A percentile compares a stretch with the other conserved stretches of the same genome.
These are phyloP conservation scores for Centropus bengalensis DNA, from an alignment of 2,113 vertebrate genomes.

Conservation along the genomic window DNA sequence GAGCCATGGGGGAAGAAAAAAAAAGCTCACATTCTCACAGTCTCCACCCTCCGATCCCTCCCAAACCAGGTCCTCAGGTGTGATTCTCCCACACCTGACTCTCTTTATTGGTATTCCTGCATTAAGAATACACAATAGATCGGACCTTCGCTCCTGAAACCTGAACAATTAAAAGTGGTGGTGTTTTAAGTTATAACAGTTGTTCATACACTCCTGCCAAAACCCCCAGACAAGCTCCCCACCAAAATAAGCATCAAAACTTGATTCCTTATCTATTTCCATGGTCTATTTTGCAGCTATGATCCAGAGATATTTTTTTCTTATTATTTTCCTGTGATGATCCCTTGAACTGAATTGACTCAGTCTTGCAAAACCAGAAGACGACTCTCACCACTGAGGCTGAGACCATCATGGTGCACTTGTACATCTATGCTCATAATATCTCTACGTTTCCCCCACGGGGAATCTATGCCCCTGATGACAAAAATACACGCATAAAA, in stretches of 20 bases:
- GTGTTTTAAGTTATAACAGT: neutral
- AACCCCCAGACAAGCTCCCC: neutral
- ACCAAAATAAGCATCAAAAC: neutral
- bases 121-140: neutral
- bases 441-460: neutral
- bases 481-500: conserved; percentile 39
- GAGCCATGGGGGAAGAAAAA: neutral
- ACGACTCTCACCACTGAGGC: neutral
- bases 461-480: neutral
- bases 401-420: neutral
- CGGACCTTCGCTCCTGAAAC: neutral
- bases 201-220: neutral
- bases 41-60: neutral
- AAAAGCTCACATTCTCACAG: neutral
- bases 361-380: neutral
- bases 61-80: fast-evolving
- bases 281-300: neutral
- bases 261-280: neutral
- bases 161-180: neutral
- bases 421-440: neutral
- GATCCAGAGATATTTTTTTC: neutral
- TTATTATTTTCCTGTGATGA: neutral
- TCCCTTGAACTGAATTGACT: neutral
- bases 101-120: neutral
- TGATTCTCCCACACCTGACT: neutral